phyloP scores from a whole-genome alignment of 2,797 vertebrate genomes.

The Oreochromis mossambicus region DNA sequence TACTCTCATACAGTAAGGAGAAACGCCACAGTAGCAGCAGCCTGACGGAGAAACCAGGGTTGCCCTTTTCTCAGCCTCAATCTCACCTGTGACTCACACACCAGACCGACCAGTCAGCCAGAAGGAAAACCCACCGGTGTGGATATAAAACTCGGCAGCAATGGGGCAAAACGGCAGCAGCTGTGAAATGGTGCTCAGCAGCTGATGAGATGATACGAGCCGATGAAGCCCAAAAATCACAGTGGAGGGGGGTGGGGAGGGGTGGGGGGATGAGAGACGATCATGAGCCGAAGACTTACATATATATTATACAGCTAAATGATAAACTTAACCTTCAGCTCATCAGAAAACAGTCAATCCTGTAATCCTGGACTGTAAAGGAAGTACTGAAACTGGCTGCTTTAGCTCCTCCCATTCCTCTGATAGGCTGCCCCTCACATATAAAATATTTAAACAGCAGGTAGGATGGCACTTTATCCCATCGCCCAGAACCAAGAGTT shows the following conservation, averaged over 20 bases:
- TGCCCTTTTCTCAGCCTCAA: not conserved
- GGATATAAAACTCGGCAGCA: not conserved
- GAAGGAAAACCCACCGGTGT: not conserved
- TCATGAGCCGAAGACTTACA: not conserved
- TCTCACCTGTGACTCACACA: not conserved
- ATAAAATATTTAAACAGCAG: not conserved
- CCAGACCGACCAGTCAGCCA: not conserved
- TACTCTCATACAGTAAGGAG: not conserved
- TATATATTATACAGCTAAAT: not conserved
- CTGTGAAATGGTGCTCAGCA: not conserved
- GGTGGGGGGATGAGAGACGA: not conserved
- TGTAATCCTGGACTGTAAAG: not conserved
- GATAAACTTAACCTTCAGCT: not conserved
- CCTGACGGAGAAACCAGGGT: not conserved
- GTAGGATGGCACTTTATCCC: not conserved
- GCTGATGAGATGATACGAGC: not conserved
- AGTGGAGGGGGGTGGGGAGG: not conserved
- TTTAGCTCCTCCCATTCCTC: not conserved
- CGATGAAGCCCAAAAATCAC: not conserved
- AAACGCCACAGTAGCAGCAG: not conserved
- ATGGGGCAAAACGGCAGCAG: not conserved
- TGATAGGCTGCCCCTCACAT: not conserved
- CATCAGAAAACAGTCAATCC: fast-evolving
- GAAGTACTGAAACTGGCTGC: not conserved
- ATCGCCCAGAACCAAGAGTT: not conserved